Evolutionary conservation across 1,140 invertebrate genomes (phyloP), one percentile per base, ranked within the genome.

Genomic region (Drosophila sucinea): DNA sequence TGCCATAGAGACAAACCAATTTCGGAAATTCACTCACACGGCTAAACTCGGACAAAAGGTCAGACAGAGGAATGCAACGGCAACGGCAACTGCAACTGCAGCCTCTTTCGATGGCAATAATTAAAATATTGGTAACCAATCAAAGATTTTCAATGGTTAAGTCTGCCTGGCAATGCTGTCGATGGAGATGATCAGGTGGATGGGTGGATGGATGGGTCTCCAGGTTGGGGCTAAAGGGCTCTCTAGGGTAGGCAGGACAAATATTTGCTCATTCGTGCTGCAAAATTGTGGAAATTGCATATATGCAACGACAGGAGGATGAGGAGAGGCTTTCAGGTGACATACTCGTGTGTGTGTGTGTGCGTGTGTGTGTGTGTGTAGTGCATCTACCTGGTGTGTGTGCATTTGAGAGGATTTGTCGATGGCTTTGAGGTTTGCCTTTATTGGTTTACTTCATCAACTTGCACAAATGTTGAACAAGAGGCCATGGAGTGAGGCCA

Each of bases 71-170:
- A 51, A 51, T 51, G 65, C 32, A 51, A 27, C 41, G 51, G 41
- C 25, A 35, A 68, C 4, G 25, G 44, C 30, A n/a, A 56, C 55
- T n/a, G 64, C 67, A 65, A 71, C 64, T 72, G 73, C 44, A 27
- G 23, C 2, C 44, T 51, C 44, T 27, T 51, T 51, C 44, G 44
- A 69, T 25, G 66, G 62, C 66, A 74, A 77, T 79, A 79, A 79
- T 79, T 79, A 77, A 79, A 79, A 79, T 79, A 79, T 79, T 79
- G 77, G 77, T 79, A 79, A 79, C 77, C 77, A 79, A 79, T 79
- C 77, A 79, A 79, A 77, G 77, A 79, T 77, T 77, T 70, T 77
- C 65, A 76, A 76, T 76, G 60, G 44, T 51, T 51, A 51, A 51
- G 44, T 25, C 44, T 51, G 44, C 44, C 44, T 27, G 44, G 23